A percentile compares a stretch with the other conserved stretches of the same genome.
Conservation (phyloP, 2,797 vertebrate genomes). For the Aselliscus stoliczkanus region DNA sequence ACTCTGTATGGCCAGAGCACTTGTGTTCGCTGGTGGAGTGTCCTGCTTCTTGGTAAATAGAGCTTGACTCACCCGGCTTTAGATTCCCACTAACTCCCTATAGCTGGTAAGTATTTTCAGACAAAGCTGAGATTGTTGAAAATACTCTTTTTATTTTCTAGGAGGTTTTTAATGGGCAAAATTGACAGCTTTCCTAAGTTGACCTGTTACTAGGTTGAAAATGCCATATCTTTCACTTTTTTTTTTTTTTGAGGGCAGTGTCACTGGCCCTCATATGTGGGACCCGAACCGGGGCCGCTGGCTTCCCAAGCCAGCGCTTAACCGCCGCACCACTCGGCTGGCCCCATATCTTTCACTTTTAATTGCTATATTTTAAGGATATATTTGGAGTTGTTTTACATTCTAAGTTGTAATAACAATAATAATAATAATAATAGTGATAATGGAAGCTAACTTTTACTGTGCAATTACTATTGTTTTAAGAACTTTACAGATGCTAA, state of each 20-base stretch:
- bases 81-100: not conserved
- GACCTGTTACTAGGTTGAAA: not conserved
- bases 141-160: not conserved
- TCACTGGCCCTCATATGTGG: too few relatives aligned
- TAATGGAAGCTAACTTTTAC: not conserved
- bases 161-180: not conserved
- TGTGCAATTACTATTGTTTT: not conserved
- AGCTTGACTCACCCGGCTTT: not conserved
- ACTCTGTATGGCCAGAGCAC: fast-evolving
- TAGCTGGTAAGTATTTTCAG: not conserved
- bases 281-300: too few relatives aligned
- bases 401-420: not conserved
- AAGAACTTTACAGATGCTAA: not conserved
- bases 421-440: too few relatives aligned
- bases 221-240: not conserved
- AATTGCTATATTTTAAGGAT: not conserved
- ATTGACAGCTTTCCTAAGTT: not conserved
- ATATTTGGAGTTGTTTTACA: not conserved
- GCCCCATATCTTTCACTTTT: too few relatives aligned
- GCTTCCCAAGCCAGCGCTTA: too few relatives aligned
- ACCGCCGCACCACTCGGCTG: too few relatives aligned
- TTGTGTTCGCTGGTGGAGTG: not conserved
- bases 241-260: too few relatives aligned
- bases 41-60: not conserved
- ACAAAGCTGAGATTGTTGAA: not conserved